These are phyloP conservation scores for Apeltes quadracus DNA, from an alignment of 2,113 vertebrate genomes.

Conservation along the genomic window DNA sequence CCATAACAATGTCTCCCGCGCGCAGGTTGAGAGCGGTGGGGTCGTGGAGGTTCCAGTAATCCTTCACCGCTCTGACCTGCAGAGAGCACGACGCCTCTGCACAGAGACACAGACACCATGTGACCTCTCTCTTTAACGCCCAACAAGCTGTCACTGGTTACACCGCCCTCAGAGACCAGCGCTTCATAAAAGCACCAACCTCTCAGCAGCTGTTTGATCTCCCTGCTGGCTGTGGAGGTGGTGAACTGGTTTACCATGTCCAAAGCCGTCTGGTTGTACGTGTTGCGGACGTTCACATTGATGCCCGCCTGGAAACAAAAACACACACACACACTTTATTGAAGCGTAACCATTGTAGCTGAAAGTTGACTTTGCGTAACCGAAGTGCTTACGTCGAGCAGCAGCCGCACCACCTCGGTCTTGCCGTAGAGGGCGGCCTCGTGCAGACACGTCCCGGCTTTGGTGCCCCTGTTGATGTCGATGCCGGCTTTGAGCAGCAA, in stretches of 20 bases:
- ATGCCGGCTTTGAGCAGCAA: slow-evolving; percentile 92
- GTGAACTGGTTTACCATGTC: slow-evolving; percentile 99
- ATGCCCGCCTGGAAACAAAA: slow-evolving; percentile 84
- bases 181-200: slow-evolving; percentile 75
- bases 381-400: slow-evolving; percentile 87
- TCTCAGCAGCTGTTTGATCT: slow-evolving; percentile 95
- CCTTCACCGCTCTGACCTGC: slow-evolving; percentile 94
- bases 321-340: slow-evolving; percentile 35
- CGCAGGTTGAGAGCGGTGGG: slow-evolving; percentile 93
- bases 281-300: slow-evolving; percentile 93
- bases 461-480: slow-evolving; percentile 92
- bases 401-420: slow-evolving; percentile 90
- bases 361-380: not conserved
- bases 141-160: not conserved
- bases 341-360: slow-evolving; percentile 35
- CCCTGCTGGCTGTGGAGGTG: slow-evolving; percentile 94
- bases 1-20: slow-evolving; percentile 92
- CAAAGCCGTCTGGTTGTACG: slow-evolving; percentile 95
- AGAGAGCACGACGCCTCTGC: slow-evolving; percentile 92
- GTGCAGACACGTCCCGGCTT: slow-evolving; percentile 90
- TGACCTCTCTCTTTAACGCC: not conserved
- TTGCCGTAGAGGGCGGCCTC: slow-evolving; percentile 93
- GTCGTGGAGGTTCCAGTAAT: slow-evolving; percentile 97
- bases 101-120: not conserved
- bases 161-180: not conserved